These are phyloP conservation scores for Apodemus speciosus DNA, from an alignment of 2,113 vertebrate species.

Conservation along the genomic window DNA sequence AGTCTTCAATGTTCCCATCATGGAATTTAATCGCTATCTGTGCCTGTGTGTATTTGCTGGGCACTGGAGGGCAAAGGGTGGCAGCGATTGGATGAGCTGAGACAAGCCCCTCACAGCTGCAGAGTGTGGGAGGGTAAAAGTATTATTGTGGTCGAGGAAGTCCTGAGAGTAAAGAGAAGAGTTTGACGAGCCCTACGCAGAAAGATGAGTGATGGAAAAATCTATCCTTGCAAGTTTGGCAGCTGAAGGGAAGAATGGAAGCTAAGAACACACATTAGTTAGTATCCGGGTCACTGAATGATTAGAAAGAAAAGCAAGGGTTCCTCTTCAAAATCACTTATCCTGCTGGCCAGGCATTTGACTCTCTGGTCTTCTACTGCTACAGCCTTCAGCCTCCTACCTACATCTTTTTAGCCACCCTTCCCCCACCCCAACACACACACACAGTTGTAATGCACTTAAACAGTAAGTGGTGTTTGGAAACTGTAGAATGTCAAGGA, in stretches of 20 bases:
- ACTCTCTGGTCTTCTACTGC: not conserved
- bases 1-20: not conserved
- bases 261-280: not conserved
- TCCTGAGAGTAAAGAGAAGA: not conserved
- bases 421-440: not conserved
- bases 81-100: not conserved
- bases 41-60: not conserved
- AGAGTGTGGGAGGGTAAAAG: not conserved
- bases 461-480: not conserved
- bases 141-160: accelerated
- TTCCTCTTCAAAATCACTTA: not conserved
- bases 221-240: not conserved
- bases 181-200: not conserved
- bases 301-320: slow-evolving; percentile 7
- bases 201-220: not conserved
- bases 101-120: not conserved
- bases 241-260: not conserved
- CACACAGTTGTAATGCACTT: not conserved
- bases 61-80: not conserved
- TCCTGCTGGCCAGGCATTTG: not conserved
- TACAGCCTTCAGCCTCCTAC: not conserved
- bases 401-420: not conserved
- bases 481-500: not conserved
- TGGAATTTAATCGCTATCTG: not conserved
- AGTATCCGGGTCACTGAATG: not conserved